phyloP scores from a whole-genome alignment of 1,140 invertebrate species.

The Trinorchestia longiramus region DNA sequence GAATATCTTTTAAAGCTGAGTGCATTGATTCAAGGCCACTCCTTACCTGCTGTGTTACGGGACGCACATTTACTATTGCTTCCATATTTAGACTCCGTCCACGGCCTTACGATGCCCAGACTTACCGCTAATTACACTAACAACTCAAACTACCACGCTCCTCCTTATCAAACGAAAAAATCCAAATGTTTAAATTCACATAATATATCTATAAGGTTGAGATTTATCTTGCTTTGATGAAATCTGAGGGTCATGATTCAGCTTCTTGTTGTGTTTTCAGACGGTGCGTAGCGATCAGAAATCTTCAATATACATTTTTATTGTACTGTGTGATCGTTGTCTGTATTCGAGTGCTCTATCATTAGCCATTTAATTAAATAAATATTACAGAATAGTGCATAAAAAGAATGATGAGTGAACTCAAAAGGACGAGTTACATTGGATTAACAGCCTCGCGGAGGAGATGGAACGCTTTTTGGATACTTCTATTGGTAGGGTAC shows the following conservation, averaged over 20 bases:
- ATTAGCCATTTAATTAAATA: not conserved
- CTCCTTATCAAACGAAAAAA: not conserved
- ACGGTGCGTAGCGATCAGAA: not conserved
- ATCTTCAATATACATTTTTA: not conserved
- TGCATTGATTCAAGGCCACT: slow-evolving; percentile 32
- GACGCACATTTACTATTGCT: not conserved
- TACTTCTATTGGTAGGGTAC: not conserved
- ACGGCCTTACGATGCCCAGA: not conserved
- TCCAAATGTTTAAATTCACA: not conserved
- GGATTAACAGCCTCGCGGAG: not conserved
- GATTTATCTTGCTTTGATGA: not conserved
- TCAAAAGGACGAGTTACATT: not conserved
- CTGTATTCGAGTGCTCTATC: not conserved
- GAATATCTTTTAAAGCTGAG: slow-evolving; percentile 38
- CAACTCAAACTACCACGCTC: not conserved
- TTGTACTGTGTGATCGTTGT: not conserved
- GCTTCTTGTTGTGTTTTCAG: not conserved
- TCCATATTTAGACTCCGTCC: not conserved
- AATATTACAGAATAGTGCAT: not conserved
- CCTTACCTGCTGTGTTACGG: slow-evolving; percentile 28
- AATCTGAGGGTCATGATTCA: not conserved
- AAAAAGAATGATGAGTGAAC: not conserved
- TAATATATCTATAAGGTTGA: not conserved
- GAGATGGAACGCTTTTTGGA: not conserved
- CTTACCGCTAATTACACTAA: not conserved